Evolutionary conservation across 2,888 invertebrate genomes (phyloP).

Genomic region (Diarsia rubi): DNA sequence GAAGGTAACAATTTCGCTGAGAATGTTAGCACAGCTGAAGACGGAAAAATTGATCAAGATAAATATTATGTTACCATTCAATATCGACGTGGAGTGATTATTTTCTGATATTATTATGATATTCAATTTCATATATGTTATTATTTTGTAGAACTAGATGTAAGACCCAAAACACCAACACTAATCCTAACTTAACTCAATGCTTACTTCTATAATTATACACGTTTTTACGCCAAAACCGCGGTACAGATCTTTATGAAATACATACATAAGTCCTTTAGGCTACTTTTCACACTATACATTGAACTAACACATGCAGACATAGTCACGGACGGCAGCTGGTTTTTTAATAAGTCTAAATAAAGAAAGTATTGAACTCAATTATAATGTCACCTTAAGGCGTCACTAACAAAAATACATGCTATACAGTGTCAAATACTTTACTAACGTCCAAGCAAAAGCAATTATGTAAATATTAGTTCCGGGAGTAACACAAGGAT

Average conservation of each 20-base stretch:
- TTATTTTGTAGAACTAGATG: neutral
- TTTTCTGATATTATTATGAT: neutral
- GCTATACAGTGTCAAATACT: constrained; percentile 20
- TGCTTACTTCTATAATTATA: neutral
- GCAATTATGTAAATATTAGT: constrained; percentile 56
- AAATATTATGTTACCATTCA: neutral
- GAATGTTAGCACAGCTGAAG: neutral
- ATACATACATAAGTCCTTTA: neutral
- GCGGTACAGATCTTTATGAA: neutral
- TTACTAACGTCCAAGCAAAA: constrained; percentile 37
- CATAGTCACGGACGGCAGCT: neutral
- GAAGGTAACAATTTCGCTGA: neutral
- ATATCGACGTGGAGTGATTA: neutral
- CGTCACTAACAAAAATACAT: neutral
- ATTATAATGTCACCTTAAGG: constrained; percentile 13
- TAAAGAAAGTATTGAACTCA: constrained; percentile 28
- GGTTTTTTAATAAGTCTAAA: neutral
- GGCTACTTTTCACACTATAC: neutral
- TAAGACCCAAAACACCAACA: neutral
- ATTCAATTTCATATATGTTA: neutral
- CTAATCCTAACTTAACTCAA: neutral
- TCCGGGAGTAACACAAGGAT: constrained; percentile 58
- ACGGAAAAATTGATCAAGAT: neutral
- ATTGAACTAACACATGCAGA: neutral
- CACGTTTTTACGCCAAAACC: neutral